Conservation (phyloP, 2,888 invertebrate genomes). For the Melinaea menophilus region DNA sequence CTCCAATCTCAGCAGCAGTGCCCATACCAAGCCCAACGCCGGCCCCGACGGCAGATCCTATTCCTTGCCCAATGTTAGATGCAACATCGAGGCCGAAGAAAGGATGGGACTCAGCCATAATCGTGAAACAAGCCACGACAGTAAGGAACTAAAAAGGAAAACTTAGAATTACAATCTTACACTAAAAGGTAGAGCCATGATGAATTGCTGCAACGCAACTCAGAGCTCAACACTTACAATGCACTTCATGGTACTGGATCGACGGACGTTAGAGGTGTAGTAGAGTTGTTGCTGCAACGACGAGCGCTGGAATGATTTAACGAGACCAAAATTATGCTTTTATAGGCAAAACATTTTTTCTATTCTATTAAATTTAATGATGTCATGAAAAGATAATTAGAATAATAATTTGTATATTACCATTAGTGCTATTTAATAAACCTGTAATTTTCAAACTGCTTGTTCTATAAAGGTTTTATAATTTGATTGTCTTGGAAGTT, state of each 20-base stretch:
- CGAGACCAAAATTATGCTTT: not conserved
- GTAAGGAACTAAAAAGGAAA: not conserved
- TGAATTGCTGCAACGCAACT: not conserved
- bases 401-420: too few species aligned
- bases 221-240: slow-evolving; percentile 12
- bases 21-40: not conserved
- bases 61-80: not conserved
- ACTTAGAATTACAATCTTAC: not conserved
- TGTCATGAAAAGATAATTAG: too few species aligned
- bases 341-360: too few species aligned
- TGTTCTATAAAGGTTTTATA: too few species aligned
- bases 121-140: not conserved
- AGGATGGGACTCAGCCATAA: not conserved
- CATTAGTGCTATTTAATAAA: too few species aligned
- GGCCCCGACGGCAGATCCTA: not conserved
- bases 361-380: too few species aligned
- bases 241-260: not conserved
- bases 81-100: not conserved
- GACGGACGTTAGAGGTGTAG: too few species aligned
- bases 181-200: not conserved
- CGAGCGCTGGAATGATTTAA: not conserved
- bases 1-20: not conserved
- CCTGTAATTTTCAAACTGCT: too few species aligned
- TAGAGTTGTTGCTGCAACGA: not conserved
- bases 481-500: too few species aligned